Percentiles rank a stretch among this genome's conserved stretches.
Evolutionary conservation across 1,140 invertebrate species (phyloP).

Genomic region (Aphis craccivora): DNA sequence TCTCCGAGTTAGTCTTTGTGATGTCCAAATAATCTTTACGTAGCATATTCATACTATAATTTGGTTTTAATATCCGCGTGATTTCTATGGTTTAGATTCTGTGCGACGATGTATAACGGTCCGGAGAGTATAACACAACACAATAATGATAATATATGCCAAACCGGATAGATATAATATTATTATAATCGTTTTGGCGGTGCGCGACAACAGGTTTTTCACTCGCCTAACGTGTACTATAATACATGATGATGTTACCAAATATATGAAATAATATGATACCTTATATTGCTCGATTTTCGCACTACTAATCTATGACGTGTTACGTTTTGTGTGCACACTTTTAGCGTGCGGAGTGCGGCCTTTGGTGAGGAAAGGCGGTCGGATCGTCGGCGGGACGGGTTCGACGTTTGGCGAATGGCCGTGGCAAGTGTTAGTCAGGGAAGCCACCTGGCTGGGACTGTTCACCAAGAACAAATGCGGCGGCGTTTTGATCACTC

Average conservation of each 20-base stretch:
- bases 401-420: conserved; percentile 85
- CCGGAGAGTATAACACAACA: not conserved
- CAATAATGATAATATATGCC: not conserved
- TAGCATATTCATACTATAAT: not conserved
- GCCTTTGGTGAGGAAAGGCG: conserved; percentile 76
- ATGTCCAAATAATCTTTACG: not conserved
- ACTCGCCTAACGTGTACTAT: not conserved
- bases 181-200: not conserved
- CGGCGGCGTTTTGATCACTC: conserved; percentile 88
- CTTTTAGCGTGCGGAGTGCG: conserved; percentile 84
- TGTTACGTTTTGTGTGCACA: not conserved
- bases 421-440: conserved; percentile 92
- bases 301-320: not conserved
- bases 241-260: not conserved
- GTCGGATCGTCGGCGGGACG: conserved; percentile 89
- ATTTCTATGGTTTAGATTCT: not conserved
- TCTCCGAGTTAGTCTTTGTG: not conserved
- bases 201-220: not conserved
- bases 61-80: not conserved
- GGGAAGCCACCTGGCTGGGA: conserved; percentile 91
- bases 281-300: not conserved
- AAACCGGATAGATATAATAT: not conserved
- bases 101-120: not conserved
- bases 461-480: conserved; percentile 97
- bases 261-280: not conserved